Evolutionary conservation across 1,140 invertebrate species (phyloP).

Genomic region (Anagrus nilaparvatae): DNA sequence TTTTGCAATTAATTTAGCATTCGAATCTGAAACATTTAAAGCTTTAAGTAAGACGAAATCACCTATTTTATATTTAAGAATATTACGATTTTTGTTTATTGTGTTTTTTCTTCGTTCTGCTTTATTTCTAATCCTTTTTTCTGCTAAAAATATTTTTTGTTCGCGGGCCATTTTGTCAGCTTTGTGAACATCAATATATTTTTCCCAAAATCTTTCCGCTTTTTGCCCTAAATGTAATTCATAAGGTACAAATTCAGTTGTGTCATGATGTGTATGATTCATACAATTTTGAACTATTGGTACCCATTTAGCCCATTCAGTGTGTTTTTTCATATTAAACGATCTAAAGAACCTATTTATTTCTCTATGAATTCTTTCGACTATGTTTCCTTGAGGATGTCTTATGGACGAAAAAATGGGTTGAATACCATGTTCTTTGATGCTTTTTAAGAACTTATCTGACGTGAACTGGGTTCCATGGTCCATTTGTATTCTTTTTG

Average conservation of each 20-base stretch:
- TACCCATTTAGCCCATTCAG: neutral
- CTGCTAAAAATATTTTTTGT: no score
- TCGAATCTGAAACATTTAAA: no score
- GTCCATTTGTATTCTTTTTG: neutral
- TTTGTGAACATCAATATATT: no score
- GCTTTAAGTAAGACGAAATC: no score
- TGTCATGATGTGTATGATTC: neutral
- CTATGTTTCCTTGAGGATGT: slow-evolving; percentile 4
- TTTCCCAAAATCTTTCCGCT: no score
- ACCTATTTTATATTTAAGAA: no score
- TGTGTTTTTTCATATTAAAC: neutral
- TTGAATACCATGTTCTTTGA: neutral
- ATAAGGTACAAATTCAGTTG: neutral
- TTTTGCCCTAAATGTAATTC: slow-evolving; percentile 3
- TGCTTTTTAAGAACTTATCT: neutral
- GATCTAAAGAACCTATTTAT: neutral
- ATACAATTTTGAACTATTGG: neutral
- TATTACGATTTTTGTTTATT: no score
- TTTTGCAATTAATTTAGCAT: no score
- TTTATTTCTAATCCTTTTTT: no score
- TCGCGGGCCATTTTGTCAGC: no score
- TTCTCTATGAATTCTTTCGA: neutral
- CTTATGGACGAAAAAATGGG: slow-evolving; percentile 3
- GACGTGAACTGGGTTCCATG: slow-evolving; percentile 5
- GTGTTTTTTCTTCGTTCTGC: no score